Evolutionary conservation across 2,888 invertebrate genomes (phyloP), one percentile per base, ranked within the genome.

Genomic region (Phortica magna): DNA sequence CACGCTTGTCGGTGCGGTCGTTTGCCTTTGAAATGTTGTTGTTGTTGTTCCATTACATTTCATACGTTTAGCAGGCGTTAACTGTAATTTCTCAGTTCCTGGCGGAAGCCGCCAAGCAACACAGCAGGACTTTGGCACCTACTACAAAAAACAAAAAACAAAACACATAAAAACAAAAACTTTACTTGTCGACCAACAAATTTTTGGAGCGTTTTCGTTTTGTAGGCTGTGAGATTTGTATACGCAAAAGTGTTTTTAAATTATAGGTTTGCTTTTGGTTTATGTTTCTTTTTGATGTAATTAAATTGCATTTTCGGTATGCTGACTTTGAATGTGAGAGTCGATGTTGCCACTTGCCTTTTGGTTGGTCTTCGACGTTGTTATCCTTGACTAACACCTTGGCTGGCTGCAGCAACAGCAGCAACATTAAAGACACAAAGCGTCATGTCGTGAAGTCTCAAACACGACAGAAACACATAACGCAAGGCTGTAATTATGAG

Each of bases 111-210:
- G 82, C 79, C 76, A 74, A 75, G 78, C 74, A 82, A 81, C 85
- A 75, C 86, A 86, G 86, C 86, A 85, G 88, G 86, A 85, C 78
- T 82, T 31, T 86, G 87, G 80, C 88, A 86, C 86, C 88, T 86
- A 82, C 59, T 41, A 43, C 59, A 61, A 43, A 42, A 17, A 61
- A 17, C 9, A 77, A 81, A 79, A 80, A 78, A 79, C 79, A 79
- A 75, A 76, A 75, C n/a, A n/a, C n/a, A n/a, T n/a, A n/a, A n/a
- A n/a, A n/a, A n/a, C n/a, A n/a, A n/a, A n/a, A n/a, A n/a, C n/a
- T n/a, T n/a, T n/a, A n/a, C n/a, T n/a, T n/a, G n/a, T n/a, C n/a
- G n/a, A n/a, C n/a, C n/a, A n/a, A 75, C 77, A 73, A 64, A 43
- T 17, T 74, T 74, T 48, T 74, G 42, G 61, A 61, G 48, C 14